Evolutionary conservation across 1,140 invertebrate genomes (phyloP), one percentile per base, ranked within the genome.

Genomic region (Penaeus japonicus): DNA sequence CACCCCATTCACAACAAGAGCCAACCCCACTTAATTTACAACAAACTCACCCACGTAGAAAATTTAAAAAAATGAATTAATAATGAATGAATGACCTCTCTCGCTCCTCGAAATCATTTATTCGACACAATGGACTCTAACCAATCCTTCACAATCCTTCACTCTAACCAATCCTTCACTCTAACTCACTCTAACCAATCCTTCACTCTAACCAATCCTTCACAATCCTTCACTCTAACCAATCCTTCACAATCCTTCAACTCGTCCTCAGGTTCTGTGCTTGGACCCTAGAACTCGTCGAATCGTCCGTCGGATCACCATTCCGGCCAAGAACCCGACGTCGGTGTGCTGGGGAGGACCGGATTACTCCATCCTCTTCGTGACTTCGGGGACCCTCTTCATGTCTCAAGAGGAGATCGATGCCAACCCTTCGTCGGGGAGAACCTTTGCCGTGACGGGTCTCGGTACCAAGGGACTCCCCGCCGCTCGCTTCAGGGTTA

Each of bases 331-430:
- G 84, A 92, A 92, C 89, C 92, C 94, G 4, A 95, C 95, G 0
- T 95, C 94, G 20, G 93, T 93, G 15, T 93, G 93, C 55, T 96
- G 94, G 91, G 95, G 95, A 12, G 95, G 95, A 4, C 91, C 92
- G 4, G 91, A 94, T 85, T 92, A 92, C 81, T 91, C 92, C 84
- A 92, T 92, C 77, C 89, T 93, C 0, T 94, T 93, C 87, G 94
- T 94, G 0, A 94, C 94, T 1, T 93, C n/a, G 0, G 92, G 59
- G 2, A 27, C 27, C 20, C 10, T 55, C 53, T 30, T 59, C 81
- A 84, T 62, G 54, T 62, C 81, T 1, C 39, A 54, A 5, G 81
- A 84, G 55, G 53, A 84, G 81, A 18, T 84, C 53, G 30, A 1
- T 18, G 17, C 17, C 22, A 73, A 89, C 53, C 84, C 90, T 15